Evolutionary conservation across 2,888 invertebrate genomes (phyloP).

Genomic region (Andricus curvator): DNA sequence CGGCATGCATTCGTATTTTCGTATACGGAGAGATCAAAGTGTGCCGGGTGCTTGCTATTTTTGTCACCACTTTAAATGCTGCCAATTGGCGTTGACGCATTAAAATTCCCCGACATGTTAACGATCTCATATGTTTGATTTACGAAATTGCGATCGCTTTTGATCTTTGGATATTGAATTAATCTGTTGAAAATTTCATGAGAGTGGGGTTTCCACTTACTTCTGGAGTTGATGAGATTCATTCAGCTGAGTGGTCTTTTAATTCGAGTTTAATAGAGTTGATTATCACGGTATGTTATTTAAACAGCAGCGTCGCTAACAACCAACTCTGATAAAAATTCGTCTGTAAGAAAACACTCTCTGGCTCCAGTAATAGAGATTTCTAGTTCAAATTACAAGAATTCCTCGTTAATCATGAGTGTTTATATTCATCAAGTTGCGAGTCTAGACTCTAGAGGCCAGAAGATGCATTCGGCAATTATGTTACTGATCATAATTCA

Average conservation of each 20-base stretch:
- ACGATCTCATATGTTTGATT: conserved; percentile 37
- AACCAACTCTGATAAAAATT: not conserved
- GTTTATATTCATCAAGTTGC: too few relatives aligned
- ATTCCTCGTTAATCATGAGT: too few relatives aligned
- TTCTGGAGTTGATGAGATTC: not conserved
- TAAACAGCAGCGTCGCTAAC: not conserved
- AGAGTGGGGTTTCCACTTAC: not conserved
- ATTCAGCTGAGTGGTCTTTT: not conserved
- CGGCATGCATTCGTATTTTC: conserved; percentile 23
- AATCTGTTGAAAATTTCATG: conserved; percentile 21
- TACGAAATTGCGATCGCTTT: conserved; percentile 35
- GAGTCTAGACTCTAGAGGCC: too few relatives aligned
- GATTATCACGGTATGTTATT: not conserved
- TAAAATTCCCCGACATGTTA: conserved; percentile 39
- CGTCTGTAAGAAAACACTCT: not conserved
- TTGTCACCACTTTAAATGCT: conserved; percentile 36
- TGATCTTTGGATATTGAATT: conserved; percentile 38
- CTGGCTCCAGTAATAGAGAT: not conserved
- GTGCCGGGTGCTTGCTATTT: conserved; percentile 27
- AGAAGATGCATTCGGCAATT: not conserved
- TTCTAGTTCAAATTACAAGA: not conserved
- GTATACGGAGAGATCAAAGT: conserved; percentile 8
- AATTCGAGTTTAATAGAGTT: conserved; percentile 17
- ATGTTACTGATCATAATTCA: conserved; percentile 3
- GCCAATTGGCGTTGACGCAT: conserved; percentile 41